Evolutionary conservation across 2,113 vertebrate genomes (phyloP).

Genomic region (Empidonax traillii): DNA sequence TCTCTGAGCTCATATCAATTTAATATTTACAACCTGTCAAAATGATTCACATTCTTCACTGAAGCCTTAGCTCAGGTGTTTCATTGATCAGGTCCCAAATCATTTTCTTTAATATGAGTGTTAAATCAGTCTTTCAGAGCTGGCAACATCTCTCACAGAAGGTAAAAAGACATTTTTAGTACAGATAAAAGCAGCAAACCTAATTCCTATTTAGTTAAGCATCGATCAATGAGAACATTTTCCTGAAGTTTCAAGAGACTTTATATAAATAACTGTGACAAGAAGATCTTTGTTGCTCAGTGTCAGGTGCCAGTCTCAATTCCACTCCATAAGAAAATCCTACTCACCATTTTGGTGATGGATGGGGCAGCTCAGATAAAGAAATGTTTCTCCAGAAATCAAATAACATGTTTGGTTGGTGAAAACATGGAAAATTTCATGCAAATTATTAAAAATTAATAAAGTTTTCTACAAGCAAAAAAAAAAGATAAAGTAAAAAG

Average conservation of each 20-base stretch:
- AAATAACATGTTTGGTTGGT: neutral
- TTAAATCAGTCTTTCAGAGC: slow-evolving; percentile 14
- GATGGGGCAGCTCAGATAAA: neutral
- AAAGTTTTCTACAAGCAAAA: neutral
- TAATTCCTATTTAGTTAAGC: neutral
- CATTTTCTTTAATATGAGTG: neutral
- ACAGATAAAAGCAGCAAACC: neutral
- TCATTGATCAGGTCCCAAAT: slow-evolving; percentile 39
- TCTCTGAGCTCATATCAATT: slow-evolving; percentile 38
- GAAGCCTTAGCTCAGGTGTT: slow-evolving; percentile 20
- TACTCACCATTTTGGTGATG: neutral
- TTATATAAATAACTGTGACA: neutral
- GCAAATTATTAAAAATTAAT: neutral
- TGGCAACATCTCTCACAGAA: neutral
- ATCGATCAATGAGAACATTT: neutral
- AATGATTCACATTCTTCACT: slow-evolving; percentile 5
- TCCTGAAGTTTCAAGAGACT: neutral
- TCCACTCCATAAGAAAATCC: neutral
- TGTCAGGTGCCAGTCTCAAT: neutral
- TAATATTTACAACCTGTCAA: slow-evolving; percentile 54
- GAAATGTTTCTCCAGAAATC: neutral
- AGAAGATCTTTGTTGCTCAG: neutral
- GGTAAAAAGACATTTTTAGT: slow-evolving; percentile 1
- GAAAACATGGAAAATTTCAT: neutral
- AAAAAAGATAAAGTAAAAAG: neutral